Evolutionary conservation across 2,113 vertebrate species (phyloP).

Genomic region (Reinhardtius hippoglossoides): DNA sequence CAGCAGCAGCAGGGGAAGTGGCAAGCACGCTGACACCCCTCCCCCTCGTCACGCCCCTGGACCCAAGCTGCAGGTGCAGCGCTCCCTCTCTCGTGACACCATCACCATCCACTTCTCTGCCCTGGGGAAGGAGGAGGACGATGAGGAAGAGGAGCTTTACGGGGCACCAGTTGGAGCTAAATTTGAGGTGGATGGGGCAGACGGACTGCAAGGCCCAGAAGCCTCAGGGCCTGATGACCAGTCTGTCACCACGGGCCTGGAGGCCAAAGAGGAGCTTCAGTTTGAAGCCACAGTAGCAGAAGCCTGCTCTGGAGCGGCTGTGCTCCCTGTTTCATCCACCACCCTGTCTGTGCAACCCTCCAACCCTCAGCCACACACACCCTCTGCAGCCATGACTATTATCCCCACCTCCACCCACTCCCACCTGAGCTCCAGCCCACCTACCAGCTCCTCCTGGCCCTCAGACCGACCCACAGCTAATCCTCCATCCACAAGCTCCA

Average conservation of each 20-base stretch:
- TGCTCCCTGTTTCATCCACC: slow-evolving; percentile 68
- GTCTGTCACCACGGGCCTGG: slow-evolving; percentile 87
- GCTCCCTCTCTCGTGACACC: slow-evolving; percentile 94
- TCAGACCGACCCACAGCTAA: slow-evolving; percentile 74
- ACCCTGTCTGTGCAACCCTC: slow-evolving; percentile 61
- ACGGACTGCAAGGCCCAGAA: slow-evolving; percentile 6
- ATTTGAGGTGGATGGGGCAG: slow-evolving; percentile 13
- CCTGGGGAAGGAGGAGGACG: slow-evolving; percentile 95
- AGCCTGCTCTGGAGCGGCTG: slow-evolving; percentile 73
- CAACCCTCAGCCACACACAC: slow-evolving; percentile 60
- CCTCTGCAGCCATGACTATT: slow-evolving; percentile 83
- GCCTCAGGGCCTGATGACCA: slow-evolving; percentile 82
- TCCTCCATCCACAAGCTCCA: slow-evolving; percentile 52
- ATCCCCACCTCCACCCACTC: slow-evolving; percentile 68
- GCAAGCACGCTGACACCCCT: slow-evolving; percentile 90
- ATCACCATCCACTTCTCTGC: slow-evolving; percentile 99
- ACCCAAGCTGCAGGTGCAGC: slow-evolving; percentile 96
- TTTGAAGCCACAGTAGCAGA: slow-evolving; percentile 73
- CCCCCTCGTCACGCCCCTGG: slow-evolving; percentile 82
- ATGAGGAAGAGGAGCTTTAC: slow-evolving; percentile 93
- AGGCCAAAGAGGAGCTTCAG: slow-evolving; percentile 92
- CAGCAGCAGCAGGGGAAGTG: slow-evolving; percentile 67
- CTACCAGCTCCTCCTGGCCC: slow-evolving; percentile 84
- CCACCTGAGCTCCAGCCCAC: slow-evolving; percentile 78
- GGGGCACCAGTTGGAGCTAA: slow-evolving; percentile 50